A percentile compares a stretch with the other conserved stretches of the same genome.
Conservation (phyloP, 2,888 invertebrate genomes). For the Erpobdella octoculata region DNA sequence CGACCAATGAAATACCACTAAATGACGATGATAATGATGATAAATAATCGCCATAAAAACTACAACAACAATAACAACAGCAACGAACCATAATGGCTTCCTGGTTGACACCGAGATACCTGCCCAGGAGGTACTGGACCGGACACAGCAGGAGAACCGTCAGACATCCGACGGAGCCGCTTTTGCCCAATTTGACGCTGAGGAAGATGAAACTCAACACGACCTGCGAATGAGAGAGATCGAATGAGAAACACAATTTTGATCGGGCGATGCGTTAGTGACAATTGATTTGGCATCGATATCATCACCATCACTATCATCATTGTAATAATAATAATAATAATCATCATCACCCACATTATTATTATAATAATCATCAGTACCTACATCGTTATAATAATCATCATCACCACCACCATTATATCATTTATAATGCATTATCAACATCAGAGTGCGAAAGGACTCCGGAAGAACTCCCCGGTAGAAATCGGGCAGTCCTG, state of each 20-base stretch:
- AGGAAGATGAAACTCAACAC: conserved; percentile 65
- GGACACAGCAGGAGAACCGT: conserved; percentile 66
- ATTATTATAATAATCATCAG: background rate
- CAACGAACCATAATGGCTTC: conserved; percentile 56
- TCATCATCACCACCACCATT: background rate
- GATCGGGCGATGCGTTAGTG: background rate
- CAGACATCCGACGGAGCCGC: conserved; percentile 69
- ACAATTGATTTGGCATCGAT: background rate
- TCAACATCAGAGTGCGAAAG: conserved; percentile 24
- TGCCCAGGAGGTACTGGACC: conserved; percentile 69
- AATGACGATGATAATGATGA: background rate
- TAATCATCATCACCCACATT: background rate
- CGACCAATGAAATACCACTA: background rate
- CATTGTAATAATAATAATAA: background rate
- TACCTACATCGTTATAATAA: background rate
- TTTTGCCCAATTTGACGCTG: conserved; percentile 67
- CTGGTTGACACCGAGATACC: conserved; percentile 67
- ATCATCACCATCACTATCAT: background rate
- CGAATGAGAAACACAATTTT: background rate
- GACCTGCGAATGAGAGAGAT: conserved; percentile 60
- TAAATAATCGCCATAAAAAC: too few relatives aligned
- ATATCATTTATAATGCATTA: background rate
- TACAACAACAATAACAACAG: too few relatives aligned
- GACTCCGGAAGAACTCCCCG: conserved; percentile 31
- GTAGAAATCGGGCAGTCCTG: background rate